These are phyloP conservation scores for Drosophila formosana DNA, from an alignment of 2,888 invertebrate species.

Conservation along the genomic window DNA sequence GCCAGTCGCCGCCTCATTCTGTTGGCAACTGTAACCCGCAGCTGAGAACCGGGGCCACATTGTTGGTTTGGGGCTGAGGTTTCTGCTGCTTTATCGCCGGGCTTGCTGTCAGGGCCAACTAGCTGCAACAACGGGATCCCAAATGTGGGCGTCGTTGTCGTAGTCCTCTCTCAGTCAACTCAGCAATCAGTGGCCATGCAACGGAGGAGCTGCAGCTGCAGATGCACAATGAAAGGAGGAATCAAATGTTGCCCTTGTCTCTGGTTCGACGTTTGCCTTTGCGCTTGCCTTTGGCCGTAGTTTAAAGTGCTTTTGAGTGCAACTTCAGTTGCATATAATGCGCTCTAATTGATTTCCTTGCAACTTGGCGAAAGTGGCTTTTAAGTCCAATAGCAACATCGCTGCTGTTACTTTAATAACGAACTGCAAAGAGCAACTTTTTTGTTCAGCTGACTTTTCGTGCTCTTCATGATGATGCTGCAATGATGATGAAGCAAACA, in stretches of 20 bases:
- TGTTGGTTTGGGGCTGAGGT: background rate
- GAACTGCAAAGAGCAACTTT: constrained; percentile 14
- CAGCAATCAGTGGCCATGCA: constrained; percentile 44
- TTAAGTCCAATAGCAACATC: constrained; percentile 4
- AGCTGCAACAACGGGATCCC: constrained; percentile 16
- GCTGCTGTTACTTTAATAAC: constrained; percentile 15
- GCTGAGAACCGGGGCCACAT: constrained; percentile 23
- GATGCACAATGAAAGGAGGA: constrained; percentile 44
- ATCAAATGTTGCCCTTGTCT: constrained; percentile 52
- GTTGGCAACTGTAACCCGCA: constrained; percentile 43
- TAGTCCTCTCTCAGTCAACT: constrained; percentile 6
- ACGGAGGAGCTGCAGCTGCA: constrained; percentile 6
- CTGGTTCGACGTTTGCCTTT: constrained; percentile 14
- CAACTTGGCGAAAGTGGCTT: constrained; percentile 42
- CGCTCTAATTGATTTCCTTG: constrained; percentile 68
- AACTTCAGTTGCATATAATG: constrained; percentile 63
- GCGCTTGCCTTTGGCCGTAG: constrained; percentile 24
- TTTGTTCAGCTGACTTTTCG: constrained; percentile 32
- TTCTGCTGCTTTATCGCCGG: constrained; percentile 35
- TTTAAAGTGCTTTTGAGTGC: constrained; percentile 54
- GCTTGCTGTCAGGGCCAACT: constrained; percentile 51
- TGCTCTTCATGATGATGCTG: constrained; percentile 2
- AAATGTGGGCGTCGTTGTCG: constrained; percentile 48
- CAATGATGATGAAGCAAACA: constrained; percentile 12
- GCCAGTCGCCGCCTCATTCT: background rate